Percentiles rank a stretch among this genome's conserved stretches.
Conservation (phyloP, 2,797 vertebrate genomes). For the Tokudaia muenninki region DNA sequence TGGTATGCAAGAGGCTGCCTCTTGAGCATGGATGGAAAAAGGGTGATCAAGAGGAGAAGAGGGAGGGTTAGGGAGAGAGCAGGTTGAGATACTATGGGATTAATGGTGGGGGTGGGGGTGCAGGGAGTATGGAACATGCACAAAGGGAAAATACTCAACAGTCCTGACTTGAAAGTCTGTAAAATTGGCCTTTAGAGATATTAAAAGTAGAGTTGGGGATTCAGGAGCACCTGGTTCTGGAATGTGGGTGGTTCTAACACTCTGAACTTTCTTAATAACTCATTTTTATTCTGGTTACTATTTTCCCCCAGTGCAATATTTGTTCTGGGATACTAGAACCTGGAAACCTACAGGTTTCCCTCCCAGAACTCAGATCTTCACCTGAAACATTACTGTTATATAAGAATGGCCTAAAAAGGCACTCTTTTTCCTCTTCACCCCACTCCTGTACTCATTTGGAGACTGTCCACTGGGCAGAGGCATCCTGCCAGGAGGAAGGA, state of each 20-base stretch:
- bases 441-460: conserved; percentile 19
- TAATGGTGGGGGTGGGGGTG: not conserved
- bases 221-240: too few species aligned
- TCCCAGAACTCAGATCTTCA: not conserved
- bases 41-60: not conserved
- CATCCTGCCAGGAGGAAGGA: not conserved
- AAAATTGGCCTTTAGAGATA: not conserved
- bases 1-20: not conserved
- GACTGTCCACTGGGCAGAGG: not conserved
- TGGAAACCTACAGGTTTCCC: not conserved
- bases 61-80: not conserved
- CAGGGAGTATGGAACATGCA: not conserved
- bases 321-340: not conserved
- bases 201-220: not conserved
- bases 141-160: not conserved
- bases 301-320: not conserved
- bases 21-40: not conserved
- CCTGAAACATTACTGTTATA: not conserved
- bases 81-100: not conserved
- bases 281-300: not conserved
- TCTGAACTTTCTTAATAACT: not conserved
- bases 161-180: not conserved
- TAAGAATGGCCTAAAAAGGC: not conserved
- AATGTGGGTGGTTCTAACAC: not conserved
- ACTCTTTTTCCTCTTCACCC: not conserved